phyloP scores from a whole-genome alignment of 2,888 invertebrate genomes.

The Troides aeacus region DNA sequence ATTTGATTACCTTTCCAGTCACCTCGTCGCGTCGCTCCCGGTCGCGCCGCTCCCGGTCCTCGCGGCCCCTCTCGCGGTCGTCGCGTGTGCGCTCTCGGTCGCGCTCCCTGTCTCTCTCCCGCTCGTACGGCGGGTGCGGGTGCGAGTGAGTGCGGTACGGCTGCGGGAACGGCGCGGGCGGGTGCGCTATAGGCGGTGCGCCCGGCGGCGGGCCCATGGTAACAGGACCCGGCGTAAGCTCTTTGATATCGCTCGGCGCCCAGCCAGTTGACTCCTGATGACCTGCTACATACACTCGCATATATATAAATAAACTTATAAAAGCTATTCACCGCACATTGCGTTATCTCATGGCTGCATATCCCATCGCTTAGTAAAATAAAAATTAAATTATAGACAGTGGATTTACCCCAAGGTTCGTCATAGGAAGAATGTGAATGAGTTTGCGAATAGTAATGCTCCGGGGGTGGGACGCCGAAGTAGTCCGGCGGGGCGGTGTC shows the following conservation, averaged over 20 bases:
- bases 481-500: conserved; percentile 64
- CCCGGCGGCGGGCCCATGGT: conserved; percentile 51
- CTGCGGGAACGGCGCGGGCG: conserved; percentile 50
- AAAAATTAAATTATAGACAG: too few species aligned
- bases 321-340: neutral
- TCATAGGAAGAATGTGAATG: conserved; percentile 56
- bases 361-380: too few species aligned
- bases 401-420: conserved; percentile 38
- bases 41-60: conserved; percentile 55
- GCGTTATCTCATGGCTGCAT: too few species aligned
- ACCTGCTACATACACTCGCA: conserved; percentile 38
- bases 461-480: conserved; percentile 49
- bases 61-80: conserved; percentile 52
- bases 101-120: conserved; percentile 70
- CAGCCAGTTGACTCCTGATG: conserved; percentile 76
- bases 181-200: conserved; percentile 43
- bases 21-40: conserved; percentile 66
- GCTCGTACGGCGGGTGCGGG: conserved; percentile 48
- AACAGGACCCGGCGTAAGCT: conserved; percentile 82
- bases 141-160: conserved; percentile 47
- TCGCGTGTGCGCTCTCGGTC: conserved; percentile 61
- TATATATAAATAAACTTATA: neutral
- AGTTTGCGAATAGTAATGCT: conserved; percentile 54
- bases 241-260: conserved; percentile 84
- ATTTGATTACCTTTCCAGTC: conserved; percentile 33